Base-by-base conservation (phyloP, 2,113 vertebrate species). In the Oncorhynchus masou region DNA sequence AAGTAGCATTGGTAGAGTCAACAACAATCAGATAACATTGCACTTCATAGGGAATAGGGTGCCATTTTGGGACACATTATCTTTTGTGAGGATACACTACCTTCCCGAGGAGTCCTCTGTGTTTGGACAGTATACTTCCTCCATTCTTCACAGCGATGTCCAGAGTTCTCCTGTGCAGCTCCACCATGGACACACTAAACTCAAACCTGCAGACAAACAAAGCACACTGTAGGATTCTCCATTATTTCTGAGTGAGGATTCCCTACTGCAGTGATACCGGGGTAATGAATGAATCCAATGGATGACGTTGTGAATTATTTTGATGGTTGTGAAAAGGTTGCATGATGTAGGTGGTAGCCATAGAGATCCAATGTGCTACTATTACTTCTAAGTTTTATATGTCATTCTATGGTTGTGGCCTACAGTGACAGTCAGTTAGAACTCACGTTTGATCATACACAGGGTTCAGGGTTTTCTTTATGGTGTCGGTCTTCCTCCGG, bases 101-200 rank as follows among this genome's bases (percentile, higher is more conserved):
- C 92, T 99, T 99, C 89, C 98, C 98, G 81, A 99, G 91, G 20
- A 99, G 95, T 57, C 97, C 97, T 94, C 96, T 99, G 87, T 97
- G 96, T 96, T 97, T 98, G 88, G 96, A 98, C 86, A 98, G 86
- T 84, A 99, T 94, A 73, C 96, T 96, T 1, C 97, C 96, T 31
- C 96, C 95, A 80, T 99, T 99, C 90, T 99, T 99, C 79, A 99
- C 98, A 0, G 98, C 96, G 64, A 99, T 95, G 74, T 99, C 98
- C 85, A 99, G 87, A 4, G 94, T 97, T 83, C 97, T 96, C 83
- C 95, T 94, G 83, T 96, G 95, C 34, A 98, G 94, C 80, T 99
- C 97, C 59, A 96, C 94, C 29, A 94, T 87, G 0, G 96, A 96
- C 22, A 98, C 96, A 70, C 92, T 97, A 79, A 97, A 99, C 88